Evolutionary conservation across 64 coral and sea anemone species (phyloP), one percentile per base, ranked within the genome.

Genomic region (Dendronephthya gigantea): DNA sequence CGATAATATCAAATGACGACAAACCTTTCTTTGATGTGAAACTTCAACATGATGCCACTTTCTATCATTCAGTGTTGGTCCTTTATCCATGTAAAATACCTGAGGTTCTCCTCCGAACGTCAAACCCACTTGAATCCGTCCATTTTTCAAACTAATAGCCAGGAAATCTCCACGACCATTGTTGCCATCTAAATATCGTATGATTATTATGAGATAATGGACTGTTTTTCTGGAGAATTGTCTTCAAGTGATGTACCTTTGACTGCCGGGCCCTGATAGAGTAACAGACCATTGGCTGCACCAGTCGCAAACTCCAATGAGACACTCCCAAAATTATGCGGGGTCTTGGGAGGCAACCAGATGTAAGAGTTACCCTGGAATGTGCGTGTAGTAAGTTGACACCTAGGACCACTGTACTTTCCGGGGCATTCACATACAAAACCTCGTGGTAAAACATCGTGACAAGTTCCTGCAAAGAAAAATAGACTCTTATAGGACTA

Each of bases 291-390:
- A 65, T 91, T 83, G 1, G 92, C 75, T 49, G 56, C 74, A 82
- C 32, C 75, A 0, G 95, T 98, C 8, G 87, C 84, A 68, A 98
- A 93, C 55, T 93, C 89, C 10, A 98, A 75, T 9, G 88, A 85
- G 83, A 98, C 66, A 32, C 33, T 38, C 38, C 95, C 91, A 35
- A 88, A 88, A 49, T 91, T 82, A 55, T 98, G 93, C 16, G 95
- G 84, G 0, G 81, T 79, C 10, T 93, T 82, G 66, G 93, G 93
- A 2, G 83, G 39, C 9, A 98, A 47, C 84, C 86, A 90, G 13
- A 98, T 87, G 50, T 93, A 98, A 36, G 95, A 98, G 48, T 86
- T 91, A 3, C 95, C 92, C 14, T 85, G 50, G 82, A 98, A 98
- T 0, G 95, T 98, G 51, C 95, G 85, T 0, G 95, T 98, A 0